phyloP scores from a whole-genome alignment of 2,113 vertebrate genomes.

The Sinocyclocheilus grahami region DNA sequence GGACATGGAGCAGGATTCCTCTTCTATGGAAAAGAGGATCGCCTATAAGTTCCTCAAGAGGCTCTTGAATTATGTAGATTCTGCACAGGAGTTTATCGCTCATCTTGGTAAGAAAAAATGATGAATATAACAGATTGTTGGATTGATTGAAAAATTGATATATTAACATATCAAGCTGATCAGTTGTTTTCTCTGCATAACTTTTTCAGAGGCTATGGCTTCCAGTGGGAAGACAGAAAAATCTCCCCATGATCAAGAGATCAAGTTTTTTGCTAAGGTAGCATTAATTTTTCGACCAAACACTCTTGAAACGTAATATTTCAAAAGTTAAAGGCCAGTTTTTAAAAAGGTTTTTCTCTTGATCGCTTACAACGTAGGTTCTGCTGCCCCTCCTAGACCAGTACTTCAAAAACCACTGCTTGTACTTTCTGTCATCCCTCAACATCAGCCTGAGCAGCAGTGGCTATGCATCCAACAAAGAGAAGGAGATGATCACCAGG shows the following conservation, averaged over 20 bases:
- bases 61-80: conserved; percentile 91
- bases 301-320: background rate
- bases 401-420: conserved; percentile 93
- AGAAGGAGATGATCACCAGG: conserved; percentile 99
- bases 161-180: background rate
- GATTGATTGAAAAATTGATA: background rate
- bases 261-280: conserved; percentile 99
- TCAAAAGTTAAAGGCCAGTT: background rate
- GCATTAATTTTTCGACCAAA: background rate
- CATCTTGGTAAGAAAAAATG: conserved; percentile 85
- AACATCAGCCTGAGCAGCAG: conserved; percentile 90
- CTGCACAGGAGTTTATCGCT: conserved; percentile 96
- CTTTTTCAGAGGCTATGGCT: conserved; percentile 88
- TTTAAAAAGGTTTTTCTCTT: background rate
- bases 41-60: conserved; percentile 93
- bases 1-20: conserved; percentile 89
- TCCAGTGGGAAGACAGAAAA: conserved; percentile 94
- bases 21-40: conserved; percentile 95
- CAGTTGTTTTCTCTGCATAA: background rate
- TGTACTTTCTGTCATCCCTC: conserved; percentile 94
- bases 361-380: conserved; percentile 73
- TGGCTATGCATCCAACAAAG: conserved; percentile 95
- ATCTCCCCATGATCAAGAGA: conserved; percentile 96
- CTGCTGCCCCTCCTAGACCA: conserved; percentile 92
- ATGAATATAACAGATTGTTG: background rate